Evolutionary conservation across 2,113 vertebrate species (phyloP).

Genomic region (Abramis brama): DNA sequence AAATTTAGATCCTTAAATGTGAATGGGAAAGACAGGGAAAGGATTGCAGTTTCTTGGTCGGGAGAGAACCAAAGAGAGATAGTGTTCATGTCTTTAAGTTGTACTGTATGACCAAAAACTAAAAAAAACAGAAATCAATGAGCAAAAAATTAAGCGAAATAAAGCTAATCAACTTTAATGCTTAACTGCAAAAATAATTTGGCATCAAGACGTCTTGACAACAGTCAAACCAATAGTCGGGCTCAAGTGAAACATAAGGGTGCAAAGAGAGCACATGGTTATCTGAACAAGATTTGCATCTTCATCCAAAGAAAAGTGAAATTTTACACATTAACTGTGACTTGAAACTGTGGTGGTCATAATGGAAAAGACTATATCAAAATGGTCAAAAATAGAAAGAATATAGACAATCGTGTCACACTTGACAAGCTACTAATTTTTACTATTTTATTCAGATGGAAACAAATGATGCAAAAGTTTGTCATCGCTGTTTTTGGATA

Average conservation of each 20-base stretch:
- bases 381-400: not conserved
- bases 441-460: not conserved
- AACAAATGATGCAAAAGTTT: not conserved
- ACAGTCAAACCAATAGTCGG: not conserved
- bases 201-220: not conserved
- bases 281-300: conserved; percentile 23
- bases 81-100: not conserved
- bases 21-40: conserved; percentile 36
- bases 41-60: conserved; percentile 30
- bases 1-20: conserved; percentile 47
- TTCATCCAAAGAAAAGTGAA: conserved; percentile 29
- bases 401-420: not conserved
- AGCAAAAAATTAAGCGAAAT: conserved; percentile 29
- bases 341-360: not conserved
- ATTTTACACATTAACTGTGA: not conserved
- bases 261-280: conserved; percentile 16
- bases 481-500: not conserved
- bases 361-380: not conserved
- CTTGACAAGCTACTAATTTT: not conserved
- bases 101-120: not conserved
- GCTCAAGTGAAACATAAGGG: conserved; percentile 19
- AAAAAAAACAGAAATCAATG: conserved; percentile 6
- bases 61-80: conserved; percentile 41
- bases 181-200: conserved; percentile 15
- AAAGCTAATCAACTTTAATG: not conserved